Base-by-base conservation (phyloP, 2,888 invertebrate species). In the Megastigmus dorsalis region DNA sequence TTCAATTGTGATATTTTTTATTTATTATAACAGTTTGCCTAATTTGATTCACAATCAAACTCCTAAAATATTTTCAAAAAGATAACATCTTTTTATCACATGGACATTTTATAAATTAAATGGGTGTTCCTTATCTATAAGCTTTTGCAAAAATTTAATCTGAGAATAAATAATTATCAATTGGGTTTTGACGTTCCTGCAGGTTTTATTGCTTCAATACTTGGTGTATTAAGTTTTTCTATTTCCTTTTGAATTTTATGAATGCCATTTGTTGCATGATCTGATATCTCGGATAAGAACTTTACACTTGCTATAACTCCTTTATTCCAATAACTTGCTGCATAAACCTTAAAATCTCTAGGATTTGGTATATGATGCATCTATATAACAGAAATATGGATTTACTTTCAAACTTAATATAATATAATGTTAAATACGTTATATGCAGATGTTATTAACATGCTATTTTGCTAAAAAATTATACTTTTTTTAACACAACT, bases 251-350 rank as follows among this genome's bases (percentile, higher is more conserved):
- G 26, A 3, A 74, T 65, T 62, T 20, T 66, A 1, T 74, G 30
- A 30, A 76, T 57, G n/a, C 82, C 82, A 52, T 81, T 81, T 2
- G 77, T 75, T n/a, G 80, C 50, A 43, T 84, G 79, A 0, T 52
- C 75, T 10, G 86, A 85, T 48, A 83, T 60, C 26, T 85, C 78
- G 0, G 83, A 78, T 0, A 84, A 7, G 45, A 82, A 85, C 77
- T 82, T 76, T 20, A 84, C 76, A 41, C 82, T 82, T 0, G 63
- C 68, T 54, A 80, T 79, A 54, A 86, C 84, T n/a, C 83, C 82
- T 10, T 71, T 79, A 69, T 86, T 86, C 84, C 85, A 86, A 50
- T 76, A 59, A 10, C 36, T 10, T 3, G 36, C 67, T 59, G 15
- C 48, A 43, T 13, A 63, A 36, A 3, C 10, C 33, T 62, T 76